These are phyloP conservation scores for Ardeotis arabs DNA, from an alignment of 2,113 vertebrate genomes.

Conservation along the genomic window DNA sequence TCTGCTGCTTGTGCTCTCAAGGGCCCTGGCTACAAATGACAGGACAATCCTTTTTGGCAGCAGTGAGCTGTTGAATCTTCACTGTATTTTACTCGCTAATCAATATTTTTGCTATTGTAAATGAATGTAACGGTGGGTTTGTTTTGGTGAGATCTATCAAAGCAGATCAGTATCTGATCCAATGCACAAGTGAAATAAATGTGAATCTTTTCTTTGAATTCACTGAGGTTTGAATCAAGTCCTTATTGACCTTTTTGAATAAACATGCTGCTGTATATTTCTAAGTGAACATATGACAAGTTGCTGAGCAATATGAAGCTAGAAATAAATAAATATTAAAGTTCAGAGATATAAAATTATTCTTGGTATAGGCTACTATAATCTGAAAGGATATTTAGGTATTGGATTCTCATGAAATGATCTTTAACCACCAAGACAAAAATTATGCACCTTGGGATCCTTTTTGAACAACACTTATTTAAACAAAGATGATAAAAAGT, in stretches of 20 bases:
- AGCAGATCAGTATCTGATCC: not conserved
- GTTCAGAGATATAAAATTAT: not conserved
- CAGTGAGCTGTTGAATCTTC: not conserved
- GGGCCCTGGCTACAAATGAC: not conserved
- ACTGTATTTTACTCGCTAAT: fast-evolving
- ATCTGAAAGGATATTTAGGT: not conserved
- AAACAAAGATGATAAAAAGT: not conserved
- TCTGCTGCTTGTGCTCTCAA: not conserved
- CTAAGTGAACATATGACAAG: not conserved
- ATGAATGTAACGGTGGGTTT: not conserved
- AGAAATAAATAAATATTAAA: not conserved
- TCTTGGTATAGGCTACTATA: not conserved
- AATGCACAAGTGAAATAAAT: not conserved
- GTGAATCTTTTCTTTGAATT: not conserved
- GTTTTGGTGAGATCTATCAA: not conserved
- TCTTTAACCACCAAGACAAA: not conserved
- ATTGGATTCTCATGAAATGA: not conserved
- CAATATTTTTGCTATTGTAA: not conserved
- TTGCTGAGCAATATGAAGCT: not conserved
- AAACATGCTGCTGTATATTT: not conserved
- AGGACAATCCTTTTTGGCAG: not conserved
- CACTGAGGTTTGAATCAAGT: not conserved
- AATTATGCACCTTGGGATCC: not conserved
- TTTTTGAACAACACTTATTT: not conserved
- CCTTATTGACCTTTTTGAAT: not conserved